Conservation (phyloP, 2,113 vertebrate genomes). For the Otocyon megalotis region DNA sequence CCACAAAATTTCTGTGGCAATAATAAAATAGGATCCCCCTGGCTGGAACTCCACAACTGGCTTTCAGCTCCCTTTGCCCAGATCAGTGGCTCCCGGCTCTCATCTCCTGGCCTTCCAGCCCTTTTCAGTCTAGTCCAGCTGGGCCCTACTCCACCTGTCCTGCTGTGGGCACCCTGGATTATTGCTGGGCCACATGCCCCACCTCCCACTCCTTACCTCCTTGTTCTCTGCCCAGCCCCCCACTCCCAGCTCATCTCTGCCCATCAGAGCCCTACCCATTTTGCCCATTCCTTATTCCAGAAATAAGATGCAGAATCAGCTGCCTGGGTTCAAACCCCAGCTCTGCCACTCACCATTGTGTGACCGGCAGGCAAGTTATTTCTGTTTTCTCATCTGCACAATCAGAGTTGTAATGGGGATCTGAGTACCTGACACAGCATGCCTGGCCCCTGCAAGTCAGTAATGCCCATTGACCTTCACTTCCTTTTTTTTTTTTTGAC, state of each 20-base stretch:
- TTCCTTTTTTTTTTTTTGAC: background rate
- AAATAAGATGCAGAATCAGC: background rate
- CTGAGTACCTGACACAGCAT: fast-evolving
- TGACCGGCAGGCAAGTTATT: background rate
- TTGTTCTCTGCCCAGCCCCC: background rate
- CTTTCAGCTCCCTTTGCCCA: fast-evolving
- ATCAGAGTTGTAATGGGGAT: background rate
- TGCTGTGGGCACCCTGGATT: no score
- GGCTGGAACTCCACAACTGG: background rate
- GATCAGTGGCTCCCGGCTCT: fast-evolving
- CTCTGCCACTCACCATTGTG: background rate
- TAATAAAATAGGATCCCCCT: background rate
- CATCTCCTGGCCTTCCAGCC: no score
- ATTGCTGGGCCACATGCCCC: fast-evolving
- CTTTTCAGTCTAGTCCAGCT: background rate
- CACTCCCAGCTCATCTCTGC: background rate
- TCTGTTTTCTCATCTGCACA: background rate
- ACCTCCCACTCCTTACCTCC: no score
- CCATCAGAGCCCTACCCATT: background rate
- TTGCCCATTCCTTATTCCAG: background rate
- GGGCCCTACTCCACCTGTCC: background rate
- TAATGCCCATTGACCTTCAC: background rate
- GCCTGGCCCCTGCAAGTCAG: background rate
- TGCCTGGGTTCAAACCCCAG: background rate
- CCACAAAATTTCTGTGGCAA: background rate